phyloP scores from a whole-genome alignment of 2,888 invertebrate species.

The Drosophila vallismaia region DNA sequence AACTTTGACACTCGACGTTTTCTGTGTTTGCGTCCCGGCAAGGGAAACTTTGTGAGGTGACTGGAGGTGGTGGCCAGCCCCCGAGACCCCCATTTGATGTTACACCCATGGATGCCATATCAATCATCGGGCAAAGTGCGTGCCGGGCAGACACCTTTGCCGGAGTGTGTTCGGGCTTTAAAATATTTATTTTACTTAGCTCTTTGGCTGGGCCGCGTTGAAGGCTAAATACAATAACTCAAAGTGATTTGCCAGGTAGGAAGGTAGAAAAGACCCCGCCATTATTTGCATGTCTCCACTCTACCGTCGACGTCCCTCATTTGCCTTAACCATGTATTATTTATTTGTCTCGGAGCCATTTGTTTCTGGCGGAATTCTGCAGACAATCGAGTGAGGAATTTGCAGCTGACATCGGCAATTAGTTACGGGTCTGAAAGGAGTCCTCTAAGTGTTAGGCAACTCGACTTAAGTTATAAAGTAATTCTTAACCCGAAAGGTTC shows the following conservation, averaged over 20 bases:
- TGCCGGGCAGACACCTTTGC: conserved; percentile 49
- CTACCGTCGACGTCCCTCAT: neutral
- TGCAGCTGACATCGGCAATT: conserved; percentile 32
- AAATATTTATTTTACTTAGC: conserved; percentile 71
- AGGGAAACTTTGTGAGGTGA: conserved; percentile 49
- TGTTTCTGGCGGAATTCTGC: conserved; percentile 40
- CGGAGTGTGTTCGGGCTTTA: conserved; percentile 57
- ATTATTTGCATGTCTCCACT: conserved; percentile 64
- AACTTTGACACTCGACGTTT: conserved; percentile 77
- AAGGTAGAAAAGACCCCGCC: conserved; percentile 42
- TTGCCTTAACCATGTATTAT: conserved; percentile 43
- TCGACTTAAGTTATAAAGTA: neutral
- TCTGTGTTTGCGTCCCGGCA: conserved; percentile 45
- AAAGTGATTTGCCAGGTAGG: conserved; percentile 71
- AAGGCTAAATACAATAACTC: conserved; percentile 75
- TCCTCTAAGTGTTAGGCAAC: neutral
- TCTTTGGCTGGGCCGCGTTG: conserved; percentile 43
- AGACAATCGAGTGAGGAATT: conserved; percentile 43
- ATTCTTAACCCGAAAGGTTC: neutral
- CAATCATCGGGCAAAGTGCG: conserved; percentile 73
- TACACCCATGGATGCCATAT: conserved; percentile 53
- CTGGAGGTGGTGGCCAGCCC: no score
- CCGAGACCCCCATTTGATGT: neutral
- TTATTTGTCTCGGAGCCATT: conserved; percentile 49
- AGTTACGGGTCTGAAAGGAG: conserved; percentile 32